Evolutionary conservation across 2,888 invertebrate genomes (phyloP), one percentile per base, ranked within the genome.

Genomic region (Adelognathus sp.): DNA sequence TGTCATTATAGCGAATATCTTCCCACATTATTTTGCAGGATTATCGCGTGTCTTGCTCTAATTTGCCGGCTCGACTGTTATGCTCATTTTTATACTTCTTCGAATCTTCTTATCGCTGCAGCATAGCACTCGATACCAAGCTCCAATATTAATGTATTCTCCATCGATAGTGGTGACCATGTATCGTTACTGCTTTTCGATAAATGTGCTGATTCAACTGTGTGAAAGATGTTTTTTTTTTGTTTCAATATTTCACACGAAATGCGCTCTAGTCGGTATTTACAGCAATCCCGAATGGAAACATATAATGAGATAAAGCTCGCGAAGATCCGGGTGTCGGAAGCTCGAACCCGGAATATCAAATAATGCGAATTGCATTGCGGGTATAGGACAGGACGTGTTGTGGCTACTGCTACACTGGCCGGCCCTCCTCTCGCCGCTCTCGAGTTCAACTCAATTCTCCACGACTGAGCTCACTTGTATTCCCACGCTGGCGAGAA

Each of bases 21-120:
- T 89, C 88, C 87, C 87, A 88, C 86, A 87, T 84, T 86, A 86
- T 86, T 87, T 86, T 85, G n/a, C 83, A 81, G 76, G 60, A 80
- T 83, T 86, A 85, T 86, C 82, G 85, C 85, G 85, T 83, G 86
- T 81, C 78, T 70, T 70, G 82, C 81, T 83, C 83, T 82, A 84
- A 85, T 85, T 86, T 85, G 58, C 81, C 70, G 81, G 79, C 82
- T 84, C 82, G 78, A 83, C 24, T 50, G 50, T 50, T 50, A 24
- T 82, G 44, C 69, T 24, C 9, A 54, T 78, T 60, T 24, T 70
- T 14, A 36, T 46, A 63, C 24, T 73, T 27, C 46, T 60, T 73
- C 46, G 16, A 27, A 44, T 24, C 9, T 61, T 61, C 29, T 54
- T 21, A 24, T 11, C 24, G 24, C 24, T 50, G 11, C 50, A 11